Base-by-base conservation (phyloP, 2,888 invertebrate species). In the Athetis lepigone region DNA sequence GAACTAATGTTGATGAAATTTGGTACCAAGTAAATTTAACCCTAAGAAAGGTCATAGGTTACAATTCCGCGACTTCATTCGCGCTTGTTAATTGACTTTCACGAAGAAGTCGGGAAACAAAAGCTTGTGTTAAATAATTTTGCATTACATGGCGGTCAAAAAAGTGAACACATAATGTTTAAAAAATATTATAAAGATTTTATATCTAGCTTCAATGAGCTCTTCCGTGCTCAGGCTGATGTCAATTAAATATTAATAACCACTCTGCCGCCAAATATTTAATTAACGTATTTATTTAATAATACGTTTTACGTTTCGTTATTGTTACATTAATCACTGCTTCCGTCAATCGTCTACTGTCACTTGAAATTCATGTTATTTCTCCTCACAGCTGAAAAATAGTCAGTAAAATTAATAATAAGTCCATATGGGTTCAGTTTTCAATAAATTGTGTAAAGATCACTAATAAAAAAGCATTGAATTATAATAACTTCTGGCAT, bases 371-470 rank as follows among this genome's bases (percentile, higher is more conserved):
- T 73, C 49, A 73, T 64, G 58, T 58, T 62, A 29, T 47, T n/a
- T 62, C 68, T 74, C 51, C 73, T 65, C 68, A 67, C 61, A 62
- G 71, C 82, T 80, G 16, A 33, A 76, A n/a, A n/a, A n/a, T n/a
- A n/a, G n/a, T n/a, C n/a, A n/a, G n/a, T n/a, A n/a, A n/a, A n/a
- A n/a, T n/a, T n/a, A n/a, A n/a, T n/a, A n/a, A n/a, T n/a, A n/a
- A n/a, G n/a, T n/a, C n/a, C n/a, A n/a, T n/a, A n/a, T n/a, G n/a
- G n/a, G n/a, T n/a, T n/a, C n/a, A n/a, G n/a, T n/a, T n/a, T n/a
- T n/a, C n/a, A n/a, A n/a, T n/a, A n/a, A n/a, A n/a, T n/a, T n/a
- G n/a, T n/a, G n/a, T n/a, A n/a, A n/a, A n/a, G n/a, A n/a, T n/a
- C n/a, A n/a, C n/a, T n/a, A n/a, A n/a, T n/a, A n/a, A n/a, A n/a